Base-by-base conservation (phyloP, 2,113 vertebrate genomes). In the Gymnobelideus leadbeateri region DNA sequence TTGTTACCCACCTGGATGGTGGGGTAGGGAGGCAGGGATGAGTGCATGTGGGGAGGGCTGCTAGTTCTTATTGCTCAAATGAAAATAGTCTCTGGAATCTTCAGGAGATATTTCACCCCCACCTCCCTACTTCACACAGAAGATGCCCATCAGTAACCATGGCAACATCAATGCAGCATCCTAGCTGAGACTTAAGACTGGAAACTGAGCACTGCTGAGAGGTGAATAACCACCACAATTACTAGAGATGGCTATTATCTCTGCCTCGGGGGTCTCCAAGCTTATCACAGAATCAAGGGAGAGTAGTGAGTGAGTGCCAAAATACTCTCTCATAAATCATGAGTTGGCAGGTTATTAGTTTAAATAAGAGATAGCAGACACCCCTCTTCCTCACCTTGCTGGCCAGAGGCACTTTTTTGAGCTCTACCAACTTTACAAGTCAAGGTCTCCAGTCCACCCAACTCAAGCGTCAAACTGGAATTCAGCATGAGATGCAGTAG, bases 201-300 rank as follows among this genome's bases (percentile, higher is more conserved):
- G 68, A 43, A 84, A 2, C 16, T 43, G 16, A 84, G 8, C 11
- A 3, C 89, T 52, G 25, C 55, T 89, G 10, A 91, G 77, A 92
- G 50, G 3, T 92, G 31, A 94, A 89, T 89, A 91, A 94, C n/a
- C 19, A 28, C n/a, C 6, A 16, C 50, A 93, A 21, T 43, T n/a
- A 51, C 53, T 2, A 91, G 52, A 12, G n/a, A 1, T 26, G n/a
- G 24, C 37, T 95, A 6, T 94, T 31, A 11, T 47, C 93, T 95
- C 91, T 92, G 57, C n/a, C 37, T 49, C 54, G 2, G 19, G 4
- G 46, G 3, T 94, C 21, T 25, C 24, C 68, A 89, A 68, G 43
- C 6, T 94, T 92, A 55, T n/a, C 57, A 96, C 51, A 92, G n/a
- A 94, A 96, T 21, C n/a, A 93, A 93, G 19, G n/a, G 7, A 84